Conservation (phyloP, 2,797 vertebrate genomes). For the Miichthys miiuy region DNA sequence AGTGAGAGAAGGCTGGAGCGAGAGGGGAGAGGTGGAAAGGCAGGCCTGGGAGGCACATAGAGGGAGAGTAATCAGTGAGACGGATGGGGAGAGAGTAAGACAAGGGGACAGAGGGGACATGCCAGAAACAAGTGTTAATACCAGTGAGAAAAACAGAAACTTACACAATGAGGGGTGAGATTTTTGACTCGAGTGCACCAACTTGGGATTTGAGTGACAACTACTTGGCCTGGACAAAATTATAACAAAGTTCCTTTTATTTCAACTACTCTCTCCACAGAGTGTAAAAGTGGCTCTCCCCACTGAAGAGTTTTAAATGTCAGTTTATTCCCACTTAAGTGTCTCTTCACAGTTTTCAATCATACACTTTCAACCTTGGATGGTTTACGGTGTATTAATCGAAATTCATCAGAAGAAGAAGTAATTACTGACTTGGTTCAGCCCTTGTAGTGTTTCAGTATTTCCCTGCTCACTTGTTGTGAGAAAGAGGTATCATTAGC, state of each 20-base stretch:
- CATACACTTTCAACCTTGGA: not conserved
- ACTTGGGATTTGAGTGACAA: slow-evolving; percentile 4
- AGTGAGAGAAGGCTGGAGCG: slow-evolving; percentile 61
- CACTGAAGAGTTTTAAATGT: not conserved
- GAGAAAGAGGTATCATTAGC: slow-evolving; percentile 45
- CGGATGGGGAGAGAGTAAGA: slow-evolving; percentile 34
- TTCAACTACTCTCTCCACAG: not conserved
- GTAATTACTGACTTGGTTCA: slow-evolving; percentile 8
- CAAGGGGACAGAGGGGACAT: slow-evolving; percentile 21
- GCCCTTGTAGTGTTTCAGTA: not conserved
- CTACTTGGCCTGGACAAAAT: slow-evolving; percentile 19
- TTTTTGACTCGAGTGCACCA: slow-evolving; percentile 31
- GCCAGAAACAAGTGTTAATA: slow-evolving; percentile 29
- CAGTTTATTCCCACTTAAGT: not conserved
- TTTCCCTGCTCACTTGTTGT: slow-evolving; percentile 16
- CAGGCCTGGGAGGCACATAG: slow-evolving; percentile 57
- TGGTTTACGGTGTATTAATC: not conserved
- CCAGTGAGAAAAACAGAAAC: slow-evolving; percentile 41
- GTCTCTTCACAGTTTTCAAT: not conserved
- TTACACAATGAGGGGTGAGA: not conserved
- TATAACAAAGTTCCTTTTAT: not conserved
- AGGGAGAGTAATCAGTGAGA: slow-evolving; percentile 51
- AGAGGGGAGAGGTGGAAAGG: slow-evolving; percentile 56
- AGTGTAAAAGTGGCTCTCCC: not conserved
- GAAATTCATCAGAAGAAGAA: not conserved